A percentile compares a stretch with the other conserved stretches of the same genome.
These are phyloP conservation scores for Atta cephalotes DNA, from an alignment of 1,140 invertebrate genomes.

Conservation along the genomic window DNA sequence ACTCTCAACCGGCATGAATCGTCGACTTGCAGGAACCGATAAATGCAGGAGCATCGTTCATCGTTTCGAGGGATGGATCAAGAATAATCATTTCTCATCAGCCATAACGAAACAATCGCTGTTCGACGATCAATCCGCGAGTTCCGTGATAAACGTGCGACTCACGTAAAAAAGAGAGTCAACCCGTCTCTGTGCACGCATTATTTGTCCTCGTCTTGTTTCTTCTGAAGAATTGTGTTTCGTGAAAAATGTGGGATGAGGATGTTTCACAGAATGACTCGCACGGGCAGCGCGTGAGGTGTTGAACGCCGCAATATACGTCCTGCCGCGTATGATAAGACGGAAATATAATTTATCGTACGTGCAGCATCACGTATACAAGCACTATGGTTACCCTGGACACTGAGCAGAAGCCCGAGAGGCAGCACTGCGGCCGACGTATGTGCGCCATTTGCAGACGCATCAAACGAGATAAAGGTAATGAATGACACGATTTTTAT, in stretches of 20 bases:
- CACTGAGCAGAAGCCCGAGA: slow-evolving; percentile 84
- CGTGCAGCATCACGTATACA: slow-evolving; percentile 6
- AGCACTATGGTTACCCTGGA: slow-evolving; percentile 85
- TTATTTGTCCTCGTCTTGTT: background rate
- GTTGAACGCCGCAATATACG: slow-evolving; percentile 38
- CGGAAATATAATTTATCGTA: slow-evolving; percentile 47
- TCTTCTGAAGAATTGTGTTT: background rate
- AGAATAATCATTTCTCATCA: slow-evolving; percentile 42
- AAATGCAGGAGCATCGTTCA: slow-evolving; percentile 65
- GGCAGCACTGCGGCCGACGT: slow-evolving; percentile 84
- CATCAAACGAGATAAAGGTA: slow-evolving; percentile 85
- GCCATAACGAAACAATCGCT: slow-evolving; percentile 19
- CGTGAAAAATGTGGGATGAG: slow-evolving; percentile 31
- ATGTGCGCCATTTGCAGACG: slow-evolving; percentile 86
- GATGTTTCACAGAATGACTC: slow-evolving; percentile 28
- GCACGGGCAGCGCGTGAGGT: slow-evolving; percentile 36
- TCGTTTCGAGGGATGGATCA: slow-evolving; percentile 37
- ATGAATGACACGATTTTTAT: slow-evolving; percentile 67
- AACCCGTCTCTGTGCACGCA: background rate
- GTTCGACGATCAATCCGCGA: slow-evolving; percentile 38
- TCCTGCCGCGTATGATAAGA: slow-evolving; percentile 22
- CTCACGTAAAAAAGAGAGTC: background rate
- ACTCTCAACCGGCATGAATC: slow-evolving; percentile 26
- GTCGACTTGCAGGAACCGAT: slow-evolving; percentile 70
- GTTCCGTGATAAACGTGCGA: background rate